Base-by-base conservation (phyloP, 2,797 vertebrate genomes). In the Gadopsis bispinosus region DNA sequence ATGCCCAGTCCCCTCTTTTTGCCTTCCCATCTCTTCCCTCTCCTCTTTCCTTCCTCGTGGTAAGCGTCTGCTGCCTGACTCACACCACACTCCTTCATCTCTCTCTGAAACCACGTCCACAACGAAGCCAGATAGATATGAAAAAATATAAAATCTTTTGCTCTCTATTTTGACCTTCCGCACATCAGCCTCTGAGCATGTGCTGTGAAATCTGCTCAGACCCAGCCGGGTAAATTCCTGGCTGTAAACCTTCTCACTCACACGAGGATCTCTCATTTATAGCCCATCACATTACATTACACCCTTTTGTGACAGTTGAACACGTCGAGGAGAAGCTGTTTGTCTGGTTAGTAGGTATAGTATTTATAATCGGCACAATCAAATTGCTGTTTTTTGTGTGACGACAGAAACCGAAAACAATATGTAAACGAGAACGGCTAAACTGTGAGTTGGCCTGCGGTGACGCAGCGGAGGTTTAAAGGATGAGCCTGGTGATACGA, bases 61-160 rank as follows among this genome's bases (percentile, higher is more conserved):
- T 78, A 20, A 54, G 33, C 61, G n/a, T 50, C 77, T 73, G 31
- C 55, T 77, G 62, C 54, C 58, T 78, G 62, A 63, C 60, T 84
- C 69, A 31, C 19, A 35, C 26, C 69, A 58, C 53, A 1, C 75
- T 70, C 54, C 11, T 10, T 50, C 58, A 31, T 7, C 54, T 14
- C 35, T 33, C 19, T 55, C 60, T 37, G 12, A 33, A 5, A 47
- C 22, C 1, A 5, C 31, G 31, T 63, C 45, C 54, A 53, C 17
- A 35, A 35, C 56, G n/a, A 17, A 60, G 17, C 37, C 10, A 13
- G 12, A 48, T 43, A 50, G 51, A 62, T 50, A 50, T 45, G 6
- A 33, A 7, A 26, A 47, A 48, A 45, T 16, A 7, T 47, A 29
- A 26, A 26, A 26, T 47, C 1, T 20, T 41, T 13, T 37, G 9